Conservation (phyloP, 1,140 invertebrate genomes). For the Ceratosolen solmsi region DNA sequence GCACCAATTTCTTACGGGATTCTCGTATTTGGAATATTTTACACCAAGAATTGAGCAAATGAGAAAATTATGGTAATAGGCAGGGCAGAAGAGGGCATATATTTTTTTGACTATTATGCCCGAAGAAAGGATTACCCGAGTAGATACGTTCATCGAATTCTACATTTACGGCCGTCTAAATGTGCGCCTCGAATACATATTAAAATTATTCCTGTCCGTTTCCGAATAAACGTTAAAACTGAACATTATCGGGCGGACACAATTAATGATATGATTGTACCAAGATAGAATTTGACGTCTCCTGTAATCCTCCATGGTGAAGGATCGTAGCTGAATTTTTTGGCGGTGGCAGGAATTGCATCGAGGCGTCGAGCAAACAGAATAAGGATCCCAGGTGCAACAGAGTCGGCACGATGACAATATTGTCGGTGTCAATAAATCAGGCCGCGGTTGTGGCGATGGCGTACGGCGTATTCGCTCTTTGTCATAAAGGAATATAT, state of each 20-base stretch:
- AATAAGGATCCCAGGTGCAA: neutral
- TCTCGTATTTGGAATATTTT: neutral
- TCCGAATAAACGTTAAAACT: neutral
- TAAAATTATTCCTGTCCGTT: constrained; percentile 2
- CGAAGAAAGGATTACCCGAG: neutral
- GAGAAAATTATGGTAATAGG: constrained; percentile 2
- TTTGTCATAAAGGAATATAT: constrained; percentile 9
- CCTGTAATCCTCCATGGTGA: too few relatives aligned
- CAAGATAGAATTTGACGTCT: too few relatives aligned
- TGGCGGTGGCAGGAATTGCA: neutral
- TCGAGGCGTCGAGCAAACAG: neutral
- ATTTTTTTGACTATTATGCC: too few relatives aligned
- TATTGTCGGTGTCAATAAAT: constrained; percentile 43
- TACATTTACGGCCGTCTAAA: neutral
- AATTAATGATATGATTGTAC: too few relatives aligned
- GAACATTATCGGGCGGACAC: too few relatives aligned
- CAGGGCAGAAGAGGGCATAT: neutral
- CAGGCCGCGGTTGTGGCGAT: neutral
- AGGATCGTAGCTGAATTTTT: too few relatives aligned
- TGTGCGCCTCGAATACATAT: neutral
- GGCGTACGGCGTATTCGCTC: neutral
- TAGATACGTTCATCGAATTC: neutral
- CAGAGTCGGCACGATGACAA: constrained; percentile 15
- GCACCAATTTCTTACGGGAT: neutral
- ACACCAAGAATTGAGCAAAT: neutral